phyloP scores from a whole-genome alignment of 2,797 vertebrate species.

The Thunnus albacares region DNA sequence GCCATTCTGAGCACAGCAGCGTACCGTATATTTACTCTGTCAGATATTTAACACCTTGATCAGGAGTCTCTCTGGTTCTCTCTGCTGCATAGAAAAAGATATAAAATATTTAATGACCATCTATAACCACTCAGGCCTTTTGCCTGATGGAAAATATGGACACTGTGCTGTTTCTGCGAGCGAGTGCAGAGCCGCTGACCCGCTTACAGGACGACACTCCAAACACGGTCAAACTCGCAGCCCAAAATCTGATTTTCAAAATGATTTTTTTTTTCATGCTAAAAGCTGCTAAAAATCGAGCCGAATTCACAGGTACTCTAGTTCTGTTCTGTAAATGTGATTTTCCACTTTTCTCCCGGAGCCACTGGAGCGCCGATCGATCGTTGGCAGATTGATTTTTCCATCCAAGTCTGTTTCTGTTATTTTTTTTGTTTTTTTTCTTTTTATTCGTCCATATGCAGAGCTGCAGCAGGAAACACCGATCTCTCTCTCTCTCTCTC shows the following conservation, averaged over 20 bases:
- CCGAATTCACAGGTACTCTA: background rate
- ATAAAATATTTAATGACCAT: constrained; percentile 69
- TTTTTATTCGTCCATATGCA: background rate
- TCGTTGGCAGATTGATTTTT: constrained; percentile 35
- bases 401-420: background rate
- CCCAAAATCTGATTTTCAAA: background rate
- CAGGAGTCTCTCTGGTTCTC: background rate
- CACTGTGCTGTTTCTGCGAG: constrained; percentile 11
- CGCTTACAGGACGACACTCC: constrained; percentile 39
- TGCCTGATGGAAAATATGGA: constrained; percentile 51
- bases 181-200: constrained; percentile 48
- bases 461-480: constrained; percentile 38
- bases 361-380: constrained; percentile 1
- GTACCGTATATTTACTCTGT: background rate
- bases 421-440: background rate
- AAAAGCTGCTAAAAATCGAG: no score
- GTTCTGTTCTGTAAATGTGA: background rate
- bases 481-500: constrained; percentile 7
- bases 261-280: background rate
- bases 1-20: no score
- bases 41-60: constrained; percentile 9
- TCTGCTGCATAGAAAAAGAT: constrained; percentile 36
- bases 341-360: background rate
- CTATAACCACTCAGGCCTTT: constrained; percentile 52
- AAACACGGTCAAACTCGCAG: no score